Base-by-base conservation (phyloP, 2,888 invertebrate species). In the Phrixothrix hirtus region DNA sequence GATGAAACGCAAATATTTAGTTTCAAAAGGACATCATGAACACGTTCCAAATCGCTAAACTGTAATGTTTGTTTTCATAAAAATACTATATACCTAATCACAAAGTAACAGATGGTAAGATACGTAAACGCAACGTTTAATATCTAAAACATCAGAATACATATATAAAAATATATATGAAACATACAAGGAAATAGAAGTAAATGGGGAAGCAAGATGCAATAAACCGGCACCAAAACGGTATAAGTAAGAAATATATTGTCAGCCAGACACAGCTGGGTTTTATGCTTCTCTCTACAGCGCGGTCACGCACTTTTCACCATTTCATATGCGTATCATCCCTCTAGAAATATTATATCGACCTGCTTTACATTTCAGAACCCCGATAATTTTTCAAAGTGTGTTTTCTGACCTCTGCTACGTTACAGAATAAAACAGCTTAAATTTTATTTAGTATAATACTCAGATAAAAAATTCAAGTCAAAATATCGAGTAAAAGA, bases 241-340 rank as follows among this genome's bases (percentile, higher is more conserved):
- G 49, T 54, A 49, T 50, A 57, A 57, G 48, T 46, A 57, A 53
- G 51, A 51, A 51, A 51, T 52, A 56, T 47, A 44, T 41, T 37
- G 46, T 34, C 34, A 37, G 55, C 35, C 46, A 41, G 14, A 30
- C 50, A 43, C 49, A 52, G 47, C 55, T 55, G 55, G 38, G 45
- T 46, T 55, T 49, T 49, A 49, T 50, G 41, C 30, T 25, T 39
- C 44, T 37, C 37, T 41, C 32, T 45, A 41, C 49, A 26, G 29
- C 29, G 46, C 39, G 49, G 55, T 50, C 55, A 55, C 49, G 48
- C 53, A 51, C 39, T 51, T 51, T 53, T 49, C 49, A 30, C 47
- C 46, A 31, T 46, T 47, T 47, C 34, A 46, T 47, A 49, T 42
- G 37, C 43, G 42, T 27, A 42, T 37, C 43, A 36, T 47, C 21